Conservation (phyloP, 2,113 vertebrate genomes). For the Passer montanus region DNA sequence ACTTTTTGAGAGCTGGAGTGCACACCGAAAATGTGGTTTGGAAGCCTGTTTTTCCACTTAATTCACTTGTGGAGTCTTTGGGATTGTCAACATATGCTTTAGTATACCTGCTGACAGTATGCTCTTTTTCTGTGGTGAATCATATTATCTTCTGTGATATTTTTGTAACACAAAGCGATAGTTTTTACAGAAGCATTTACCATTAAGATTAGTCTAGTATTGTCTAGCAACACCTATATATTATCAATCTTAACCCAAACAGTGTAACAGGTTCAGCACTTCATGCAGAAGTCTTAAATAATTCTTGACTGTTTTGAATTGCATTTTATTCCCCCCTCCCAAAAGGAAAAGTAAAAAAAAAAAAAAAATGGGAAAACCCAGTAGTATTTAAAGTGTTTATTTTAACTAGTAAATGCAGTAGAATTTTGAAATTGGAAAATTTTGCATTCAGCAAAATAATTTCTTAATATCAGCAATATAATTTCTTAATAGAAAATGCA, state of each 20-base stretch:
- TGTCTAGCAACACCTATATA: neutral
- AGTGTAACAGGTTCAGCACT: neutral
- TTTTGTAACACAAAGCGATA: neutral
- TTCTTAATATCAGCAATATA: neutral
- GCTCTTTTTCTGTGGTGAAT: neutral
- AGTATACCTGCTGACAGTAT: neutral
- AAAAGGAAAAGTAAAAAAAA: neutral
- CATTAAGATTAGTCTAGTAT: neutral
- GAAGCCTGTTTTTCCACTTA: neutral
- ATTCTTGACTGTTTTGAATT: neutral
- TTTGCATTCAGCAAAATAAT: neutral
- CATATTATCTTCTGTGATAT: neutral
- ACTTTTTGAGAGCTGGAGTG: neutral
- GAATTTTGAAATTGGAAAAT: neutral
- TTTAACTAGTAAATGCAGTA: neutral
- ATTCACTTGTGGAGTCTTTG: neutral
- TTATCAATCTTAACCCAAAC: neutral
- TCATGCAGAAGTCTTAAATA: neutral
- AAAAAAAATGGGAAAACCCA: neutral
- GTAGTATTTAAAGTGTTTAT: neutral
- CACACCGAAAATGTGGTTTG: neutral
- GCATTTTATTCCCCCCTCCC: neutral
- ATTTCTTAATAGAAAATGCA: neutral
- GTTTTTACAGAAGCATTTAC: neutral
- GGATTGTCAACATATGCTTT: neutral